Conservation (phyloP, 2,888 invertebrate genomes). For the Aquatica leii region DNA sequence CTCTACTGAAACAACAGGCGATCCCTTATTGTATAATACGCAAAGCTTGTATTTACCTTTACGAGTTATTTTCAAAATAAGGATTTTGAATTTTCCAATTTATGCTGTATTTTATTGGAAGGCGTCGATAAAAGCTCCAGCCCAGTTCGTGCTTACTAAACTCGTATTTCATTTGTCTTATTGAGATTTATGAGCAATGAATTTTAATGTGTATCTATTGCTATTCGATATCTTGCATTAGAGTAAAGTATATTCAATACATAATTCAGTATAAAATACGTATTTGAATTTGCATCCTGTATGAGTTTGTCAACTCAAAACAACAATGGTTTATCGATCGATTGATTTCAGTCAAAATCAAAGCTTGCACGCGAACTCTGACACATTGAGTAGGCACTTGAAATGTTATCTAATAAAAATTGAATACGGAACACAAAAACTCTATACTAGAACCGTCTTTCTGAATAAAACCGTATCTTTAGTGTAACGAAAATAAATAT, state of each 20-base stretch:
- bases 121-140: constrained; percentile 34
- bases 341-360: too few relatives aligned
- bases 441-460: too few relatives aligned
- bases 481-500: too few relatives aligned
- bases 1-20: background rate
- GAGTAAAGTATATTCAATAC: constrained; percentile 34
- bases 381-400: too few relatives aligned
- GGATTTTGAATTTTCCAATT: constrained; percentile 22
- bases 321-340: background rate
- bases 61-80: constrained; percentile 12
- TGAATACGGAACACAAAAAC: too few relatives aligned
- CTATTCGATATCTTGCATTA: constrained; percentile 39
- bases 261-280: constrained; percentile 33
- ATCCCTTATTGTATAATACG: constrained; percentile 10
- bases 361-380: too few relatives aligned
- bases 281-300: constrained; percentile 24
- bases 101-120: constrained; percentile 29
- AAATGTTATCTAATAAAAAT: too few relatives aligned
- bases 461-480: too few relatives aligned
- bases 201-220: constrained; percentile 44
- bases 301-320: constrained; percentile 13
- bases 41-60: constrained; percentile 2
- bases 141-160: constrained; percentile 34
- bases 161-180: constrained; percentile 43
- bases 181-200: constrained; percentile 46